Evolutionary conservation across 2,797 vertebrate species (phyloP), one percentile per base, ranked within the genome.

Genomic region (Hoplostethus mediterraneus): DNA sequence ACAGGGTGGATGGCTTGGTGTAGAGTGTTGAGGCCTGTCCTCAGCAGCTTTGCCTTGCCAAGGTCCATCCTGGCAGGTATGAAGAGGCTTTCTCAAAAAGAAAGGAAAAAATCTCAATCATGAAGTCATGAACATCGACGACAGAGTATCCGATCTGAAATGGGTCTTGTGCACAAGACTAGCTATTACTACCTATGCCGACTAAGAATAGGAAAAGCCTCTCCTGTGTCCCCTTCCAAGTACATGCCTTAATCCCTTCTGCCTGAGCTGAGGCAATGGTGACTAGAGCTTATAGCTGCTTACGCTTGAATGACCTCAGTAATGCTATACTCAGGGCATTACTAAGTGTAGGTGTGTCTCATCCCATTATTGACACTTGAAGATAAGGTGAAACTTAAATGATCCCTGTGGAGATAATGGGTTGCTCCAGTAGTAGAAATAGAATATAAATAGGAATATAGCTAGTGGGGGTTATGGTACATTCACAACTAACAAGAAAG

Each of bases 1-100:
- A 95, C 16, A 0, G 97, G 97, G 82, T 99, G 98, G 63, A 98
- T 85, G 55, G 98, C 97, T 88, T 98, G 97, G 79, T 96, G 93
- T 0, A 99, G 92, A 1, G 95, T 93, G 66, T 99, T 99, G 83
- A 98, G 90, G n/a, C 97, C 97, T 0, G 95, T 96, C 92, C 97
- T 94, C 62, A 96, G 93, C 60, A 99, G 95, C 83, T 96, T 97
- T 53, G 96, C 97, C 84, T 97, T 96, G 67, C 98, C 98, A 66
- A 99, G 87, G 67, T 99, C 97, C 98, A 99, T 99, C 70, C 76
- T 89, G 68, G 71, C 49, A 65, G 57, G 74, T 56, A 21, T 52
- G 54, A 67, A 31, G 65, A 72, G 14, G n/a, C 47, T 82, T 79
- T 47, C 62, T 53, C 12, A 56, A 75, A 16, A 16, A 65, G 8